Conservation (phyloP, 1,140 invertebrate species). For the Apis laboriosa region DNA sequence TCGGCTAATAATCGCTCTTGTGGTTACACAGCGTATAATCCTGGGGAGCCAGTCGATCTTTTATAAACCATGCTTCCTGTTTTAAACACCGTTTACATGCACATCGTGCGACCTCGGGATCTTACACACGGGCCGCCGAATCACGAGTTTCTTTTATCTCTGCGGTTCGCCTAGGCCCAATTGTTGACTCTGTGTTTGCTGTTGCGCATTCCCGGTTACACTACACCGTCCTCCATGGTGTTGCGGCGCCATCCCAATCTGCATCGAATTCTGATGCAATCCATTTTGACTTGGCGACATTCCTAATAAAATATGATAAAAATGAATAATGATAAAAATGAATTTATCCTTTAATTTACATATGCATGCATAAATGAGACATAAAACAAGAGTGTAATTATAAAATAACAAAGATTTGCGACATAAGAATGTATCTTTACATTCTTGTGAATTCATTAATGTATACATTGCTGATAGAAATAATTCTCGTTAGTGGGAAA, state of each 20-base stretch:
- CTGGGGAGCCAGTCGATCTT: constrained; percentile 24
- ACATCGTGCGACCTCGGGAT: constrained; percentile 55
- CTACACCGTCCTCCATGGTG: constrained; percentile 76
- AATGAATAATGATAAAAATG: constrained; percentile 2
- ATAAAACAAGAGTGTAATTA: neutral
- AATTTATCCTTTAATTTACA: neutral
- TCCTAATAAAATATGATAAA: constrained; percentile 63
- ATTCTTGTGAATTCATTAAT: constrained; percentile 8
- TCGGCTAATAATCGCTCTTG: constrained; percentile 21
- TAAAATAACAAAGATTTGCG: neutral
- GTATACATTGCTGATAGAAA: neutral
- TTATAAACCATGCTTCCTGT: constrained; percentile 26
- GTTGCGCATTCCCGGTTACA: constrained; percentile 71
- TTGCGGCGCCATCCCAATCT: constrained; percentile 57
- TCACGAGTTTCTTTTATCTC: constrained; percentile 76
- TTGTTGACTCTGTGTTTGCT: constrained; percentile 72
- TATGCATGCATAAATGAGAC: neutral
- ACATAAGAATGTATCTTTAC: neutral
- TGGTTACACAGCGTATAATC: constrained; percentile 19
- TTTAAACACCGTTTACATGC: constrained; percentile 38
- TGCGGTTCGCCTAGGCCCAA: constrained; percentile 76
- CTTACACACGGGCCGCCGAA: constrained; percentile 61
- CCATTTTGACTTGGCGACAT: constrained; percentile 80
- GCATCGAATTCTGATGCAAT: constrained; percentile 59
- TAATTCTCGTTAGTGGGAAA: neutral